A percentile compares a stretch with the other conserved stretches of the same genome.
phyloP scores from a whole-genome alignment of 2,797 vertebrate species.

The Gambelia wislizenii region DNA sequence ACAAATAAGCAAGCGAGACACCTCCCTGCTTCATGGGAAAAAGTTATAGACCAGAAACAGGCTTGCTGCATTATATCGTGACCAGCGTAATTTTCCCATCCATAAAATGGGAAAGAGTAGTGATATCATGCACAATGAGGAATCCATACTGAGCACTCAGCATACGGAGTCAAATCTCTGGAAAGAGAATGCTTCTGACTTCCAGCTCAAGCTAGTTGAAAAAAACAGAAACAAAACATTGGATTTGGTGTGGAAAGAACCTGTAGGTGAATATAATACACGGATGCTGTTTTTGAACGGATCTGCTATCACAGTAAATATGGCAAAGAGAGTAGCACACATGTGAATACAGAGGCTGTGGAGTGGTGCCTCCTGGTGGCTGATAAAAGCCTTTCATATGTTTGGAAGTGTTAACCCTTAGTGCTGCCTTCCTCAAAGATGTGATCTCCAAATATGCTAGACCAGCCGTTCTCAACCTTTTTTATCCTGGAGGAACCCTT shows the following conservation, averaged over 20 bases:
- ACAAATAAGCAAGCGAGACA: background rate
- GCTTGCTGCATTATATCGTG: background rate
- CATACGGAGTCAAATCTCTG: background rate
- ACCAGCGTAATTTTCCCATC: background rate
- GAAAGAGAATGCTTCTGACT: background rate
- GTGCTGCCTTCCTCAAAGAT: no score
- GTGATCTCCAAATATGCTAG: background rate
- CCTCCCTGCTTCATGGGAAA: background rate
- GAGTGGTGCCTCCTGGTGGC: background rate
- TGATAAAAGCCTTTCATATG: background rate
- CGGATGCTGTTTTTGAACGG: background rate
- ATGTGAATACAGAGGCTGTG: background rate
- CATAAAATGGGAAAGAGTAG: background rate
- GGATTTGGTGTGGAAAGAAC: background rate
- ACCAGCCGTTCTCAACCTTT: no score
- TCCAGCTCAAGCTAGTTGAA: background rate
- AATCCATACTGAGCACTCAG: background rate
- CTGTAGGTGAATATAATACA: background rate
- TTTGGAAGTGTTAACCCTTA: background rate
- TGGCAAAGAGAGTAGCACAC: background rate
- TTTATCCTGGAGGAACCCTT: no score
- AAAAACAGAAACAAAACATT: background rate
- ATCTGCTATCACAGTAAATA: background rate
- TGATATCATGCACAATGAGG: no score
- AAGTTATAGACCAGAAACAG: background rate